Percentiles rank a stretch among this genome's conserved stretches.
phyloP scores from a whole-genome alignment of 2,888 invertebrate species.

The Pharmacophagus antenor region DNA sequence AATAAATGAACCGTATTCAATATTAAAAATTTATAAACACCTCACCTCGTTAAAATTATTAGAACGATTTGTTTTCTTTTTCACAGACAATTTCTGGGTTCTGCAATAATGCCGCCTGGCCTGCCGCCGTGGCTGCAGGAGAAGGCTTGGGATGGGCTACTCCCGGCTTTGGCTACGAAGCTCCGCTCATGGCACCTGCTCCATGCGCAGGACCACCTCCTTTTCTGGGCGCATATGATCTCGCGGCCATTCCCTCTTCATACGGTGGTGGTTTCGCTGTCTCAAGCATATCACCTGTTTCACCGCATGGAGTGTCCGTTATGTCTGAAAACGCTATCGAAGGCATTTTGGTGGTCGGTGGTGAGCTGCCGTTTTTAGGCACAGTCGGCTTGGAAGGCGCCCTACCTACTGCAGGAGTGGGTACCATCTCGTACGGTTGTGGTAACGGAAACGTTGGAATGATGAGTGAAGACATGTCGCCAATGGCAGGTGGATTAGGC shows the following conservation, averaged over 20 bases:
- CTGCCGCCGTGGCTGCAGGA: not conserved
- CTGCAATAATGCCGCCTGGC: conserved; percentile 7
- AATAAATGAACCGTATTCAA: not conserved
- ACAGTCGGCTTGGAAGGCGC: conserved; percentile 45
- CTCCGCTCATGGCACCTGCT: conserved; percentile 15
- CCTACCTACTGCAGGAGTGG: conserved; percentile 45
- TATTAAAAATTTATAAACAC: not conserved
- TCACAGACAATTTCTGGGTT: conserved; percentile 25
- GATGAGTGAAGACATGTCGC: conserved; percentile 4
- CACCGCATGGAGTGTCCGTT: conserved; percentile 40
- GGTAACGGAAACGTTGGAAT: conserved; percentile 27
- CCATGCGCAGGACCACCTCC: conserved; percentile 4
- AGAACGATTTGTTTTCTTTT: not conserved
- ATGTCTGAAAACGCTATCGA: conserved; percentile 41
- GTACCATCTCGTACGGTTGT: conserved; percentile 42
- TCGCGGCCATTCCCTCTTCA: conserved; percentile 35
- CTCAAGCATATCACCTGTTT: conserved; percentile 42
- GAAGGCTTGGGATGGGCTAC: conserved; percentile 11
- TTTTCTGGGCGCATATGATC: conserved; percentile 12
- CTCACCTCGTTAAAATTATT: not conserved
- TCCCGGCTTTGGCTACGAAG: conserved; percentile 8
- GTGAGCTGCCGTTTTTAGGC: conserved; percentile 42
- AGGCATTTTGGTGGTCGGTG: conserved; percentile 39
- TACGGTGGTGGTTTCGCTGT: conserved; percentile 38
- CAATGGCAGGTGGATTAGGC: not conserved